Percentiles rank a stretch among this genome's conserved stretches.
Evolutionary conservation across 1,140 invertebrate species (phyloP).

Genomic region (Danaus melanippus): DNA sequence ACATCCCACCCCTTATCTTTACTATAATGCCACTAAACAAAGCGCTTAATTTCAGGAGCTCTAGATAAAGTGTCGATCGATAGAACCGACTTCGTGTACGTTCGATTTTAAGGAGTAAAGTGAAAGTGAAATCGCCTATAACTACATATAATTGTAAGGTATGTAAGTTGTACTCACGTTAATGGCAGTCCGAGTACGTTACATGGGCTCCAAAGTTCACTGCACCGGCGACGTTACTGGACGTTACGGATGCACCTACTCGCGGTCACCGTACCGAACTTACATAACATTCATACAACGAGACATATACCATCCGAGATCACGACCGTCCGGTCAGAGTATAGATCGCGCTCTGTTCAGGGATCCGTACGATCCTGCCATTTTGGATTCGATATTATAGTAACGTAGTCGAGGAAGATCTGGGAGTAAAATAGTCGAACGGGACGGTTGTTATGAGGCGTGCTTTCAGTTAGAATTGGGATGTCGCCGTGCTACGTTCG

Average conservation of each 20-base stretch:
- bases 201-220: conserved; percentile 50
- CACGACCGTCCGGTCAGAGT: conserved; percentile 40
- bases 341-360: conserved; percentile 32
- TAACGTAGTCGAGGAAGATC: conserved; percentile 5
- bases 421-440: conserved; percentile 11
- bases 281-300: conserved; percentile 68
- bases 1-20: conserved; percentile 13
- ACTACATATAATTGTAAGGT: neutral
- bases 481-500: conserved; percentile 45
- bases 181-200: conserved; percentile 34
- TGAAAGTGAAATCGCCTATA: conserved; percentile 1
- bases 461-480: conserved; percentile 37
- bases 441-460: conserved; percentile 20
- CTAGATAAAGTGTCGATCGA: conserved; percentile 48
- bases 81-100: conserved; percentile 29
- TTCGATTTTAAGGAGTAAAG: conserved; percentile 6
- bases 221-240: conserved; percentile 36
- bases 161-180: conserved; percentile 43
- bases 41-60: conserved; percentile 33
- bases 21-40: conserved; percentile 27
- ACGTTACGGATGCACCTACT: conserved; percentile 41
- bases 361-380: conserved; percentile 44
- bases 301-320: conserved; percentile 47
- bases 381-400: conserved; percentile 43
- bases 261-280: conserved; percentile 46